Percentiles rank a stretch among this genome's conserved stretches.
These are phyloP conservation scores for Endomychus coccineus DNA, from an alignment of 2,888 invertebrate genomes.

Conservation along the genomic window DNA sequence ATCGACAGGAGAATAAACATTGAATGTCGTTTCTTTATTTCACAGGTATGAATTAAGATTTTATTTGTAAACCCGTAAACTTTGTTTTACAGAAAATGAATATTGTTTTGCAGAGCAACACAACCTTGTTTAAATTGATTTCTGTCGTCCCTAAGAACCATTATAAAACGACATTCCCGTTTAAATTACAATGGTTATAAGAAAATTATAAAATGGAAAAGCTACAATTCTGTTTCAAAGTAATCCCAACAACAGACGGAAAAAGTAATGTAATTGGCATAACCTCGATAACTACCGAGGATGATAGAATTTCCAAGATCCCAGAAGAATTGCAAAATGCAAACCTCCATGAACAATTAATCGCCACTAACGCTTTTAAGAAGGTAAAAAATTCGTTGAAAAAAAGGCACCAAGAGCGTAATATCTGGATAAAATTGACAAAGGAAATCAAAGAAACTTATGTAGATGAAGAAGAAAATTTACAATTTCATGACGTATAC, in stretches of 20 bases:
- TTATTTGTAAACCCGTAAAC: no score
- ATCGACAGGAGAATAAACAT: no score
- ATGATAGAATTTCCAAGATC: conserved; percentile 12
- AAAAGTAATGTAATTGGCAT: conserved; percentile 16
- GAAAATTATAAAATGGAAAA: conserved; percentile 11
- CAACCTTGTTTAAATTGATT: no score
- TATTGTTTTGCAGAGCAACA: no score
- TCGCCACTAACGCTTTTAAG: conserved; percentile 9
- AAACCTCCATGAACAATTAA: conserved; percentile 1
- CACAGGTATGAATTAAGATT: no score
- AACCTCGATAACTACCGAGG: conserved; percentile 16
- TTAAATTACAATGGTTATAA: no score
- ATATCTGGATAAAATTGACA: conserved; percentile 21
- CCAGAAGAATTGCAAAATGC: conserved; percentile 4
- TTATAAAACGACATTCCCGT: conserved; percentile 10
- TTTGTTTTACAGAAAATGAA: no score
- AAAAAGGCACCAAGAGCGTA: conserved; percentile 21
- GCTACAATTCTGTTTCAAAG: conserved; percentile 17
- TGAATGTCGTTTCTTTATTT: no score
- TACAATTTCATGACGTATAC: conserved; percentile 17
- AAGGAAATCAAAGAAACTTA: conserved; percentile 16
- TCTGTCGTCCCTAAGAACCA: no score
- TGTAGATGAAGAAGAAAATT: conserved; percentile 21
- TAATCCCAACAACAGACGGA: conserved; percentile 12
- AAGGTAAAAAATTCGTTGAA: conserved; percentile 21